phyloP scores from a whole-genome alignment of 2,797 vertebrate genomes.

The Apodemus agrarius region DNA sequence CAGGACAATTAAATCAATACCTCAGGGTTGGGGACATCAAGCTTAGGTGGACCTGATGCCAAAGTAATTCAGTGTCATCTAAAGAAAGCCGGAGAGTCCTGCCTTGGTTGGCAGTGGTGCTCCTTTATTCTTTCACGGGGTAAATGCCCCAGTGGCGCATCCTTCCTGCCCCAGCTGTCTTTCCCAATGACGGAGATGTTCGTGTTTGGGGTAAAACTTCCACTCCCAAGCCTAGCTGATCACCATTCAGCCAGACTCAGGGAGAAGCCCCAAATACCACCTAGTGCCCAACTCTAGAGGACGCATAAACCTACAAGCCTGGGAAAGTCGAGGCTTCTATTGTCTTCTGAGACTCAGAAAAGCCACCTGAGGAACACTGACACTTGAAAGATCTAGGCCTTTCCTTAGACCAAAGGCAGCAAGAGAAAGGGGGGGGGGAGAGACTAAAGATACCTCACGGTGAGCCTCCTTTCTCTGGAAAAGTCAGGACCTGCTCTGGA shows the following conservation, averaged over 20 bases:
- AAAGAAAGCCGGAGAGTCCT: background rate
- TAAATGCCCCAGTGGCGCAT: background rate
- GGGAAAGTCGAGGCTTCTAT: background rate
- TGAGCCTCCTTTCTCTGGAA: background rate
- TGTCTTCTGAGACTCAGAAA: background rate
- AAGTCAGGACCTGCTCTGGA: background rate
- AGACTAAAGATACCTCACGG: fast-evolving
- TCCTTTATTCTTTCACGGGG: background rate
- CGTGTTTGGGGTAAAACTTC: background rate
- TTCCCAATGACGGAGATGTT: background rate
- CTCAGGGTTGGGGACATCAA: background rate
- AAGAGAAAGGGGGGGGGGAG: background rate
- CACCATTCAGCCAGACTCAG: background rate
- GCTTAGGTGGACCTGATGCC: background rate
- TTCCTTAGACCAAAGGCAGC: background rate
- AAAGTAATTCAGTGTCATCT: background rate
- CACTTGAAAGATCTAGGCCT: background rate
- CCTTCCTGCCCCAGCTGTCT: background rate
- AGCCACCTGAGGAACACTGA: too few relatives aligned
- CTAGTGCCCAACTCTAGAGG: background rate
- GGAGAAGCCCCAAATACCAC: background rate
- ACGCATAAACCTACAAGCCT: fast-evolving
- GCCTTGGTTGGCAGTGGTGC: background rate
- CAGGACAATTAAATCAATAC: background rate
- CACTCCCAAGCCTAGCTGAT: background rate